Evolutionary conservation across 2,888 invertebrate species (phyloP).

Genomic region (Diarsia mendica): DNA sequence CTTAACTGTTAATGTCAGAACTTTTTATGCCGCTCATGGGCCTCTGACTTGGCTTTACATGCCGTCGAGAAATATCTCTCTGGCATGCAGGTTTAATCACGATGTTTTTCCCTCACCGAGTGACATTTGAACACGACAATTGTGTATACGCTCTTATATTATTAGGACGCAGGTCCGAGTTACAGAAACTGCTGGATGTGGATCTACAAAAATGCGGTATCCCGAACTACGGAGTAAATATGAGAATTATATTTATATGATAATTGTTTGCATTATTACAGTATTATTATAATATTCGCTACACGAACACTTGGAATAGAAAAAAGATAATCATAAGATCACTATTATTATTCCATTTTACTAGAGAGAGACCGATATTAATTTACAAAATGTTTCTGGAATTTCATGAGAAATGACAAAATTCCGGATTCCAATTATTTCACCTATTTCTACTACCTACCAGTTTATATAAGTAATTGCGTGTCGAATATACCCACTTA

Average conservation of each 20-base stretch:
- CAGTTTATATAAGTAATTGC: background rate
- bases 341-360: background rate
- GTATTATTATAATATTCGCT: background rate
- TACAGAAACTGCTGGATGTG: background rate
- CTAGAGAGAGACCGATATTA: background rate
- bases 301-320: background rate
- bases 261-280: background rate
- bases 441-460: background rate
- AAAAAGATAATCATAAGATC: conserved; percentile 1
- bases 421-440: background rate
- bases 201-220: conserved; percentile 29
- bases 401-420: background rate
- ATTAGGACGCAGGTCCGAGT: conserved; percentile 1
- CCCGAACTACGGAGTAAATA: conserved; percentile 7
- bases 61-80: no score
- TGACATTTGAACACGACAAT: background rate
- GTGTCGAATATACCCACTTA: background rate
- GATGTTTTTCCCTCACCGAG: background rate
- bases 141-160: background rate
- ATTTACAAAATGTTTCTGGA: conserved; percentile 1
- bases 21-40: no score
- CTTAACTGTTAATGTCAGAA: no score
- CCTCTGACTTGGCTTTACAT: no score
- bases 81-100: no score
- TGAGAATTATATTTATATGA: conserved; percentile 13